A percentile compares a stretch with the other conserved stretches of the same genome.
phyloP scores from a whole-genome alignment of 2,113 vertebrate species.

The Rhinoptilus africanus region DNA sequence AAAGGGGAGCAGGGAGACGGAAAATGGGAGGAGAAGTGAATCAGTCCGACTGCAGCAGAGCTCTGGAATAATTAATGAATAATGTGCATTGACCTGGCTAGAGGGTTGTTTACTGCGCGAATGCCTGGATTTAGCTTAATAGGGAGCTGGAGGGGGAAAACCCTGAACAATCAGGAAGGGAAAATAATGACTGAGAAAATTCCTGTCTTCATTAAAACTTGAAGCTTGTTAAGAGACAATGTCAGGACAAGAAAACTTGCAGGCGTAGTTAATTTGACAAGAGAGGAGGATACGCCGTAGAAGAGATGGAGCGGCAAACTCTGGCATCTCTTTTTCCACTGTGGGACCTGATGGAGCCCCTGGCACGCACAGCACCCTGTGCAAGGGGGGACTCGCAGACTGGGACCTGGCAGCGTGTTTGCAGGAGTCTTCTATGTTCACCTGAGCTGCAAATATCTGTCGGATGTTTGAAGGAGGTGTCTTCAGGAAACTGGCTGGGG shows the following conservation, averaged over 20 bases:
- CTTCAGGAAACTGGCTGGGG: background rate
- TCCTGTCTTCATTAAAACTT: background rate
- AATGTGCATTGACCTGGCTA: constrained; percentile 13
- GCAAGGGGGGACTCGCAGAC: accelerated
- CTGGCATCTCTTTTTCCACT: accelerated
- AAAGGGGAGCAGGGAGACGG: background rate
- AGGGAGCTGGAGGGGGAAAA: background rate
- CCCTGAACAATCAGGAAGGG: background rate
- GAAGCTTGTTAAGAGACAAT: background rate
- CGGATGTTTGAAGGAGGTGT: background rate
- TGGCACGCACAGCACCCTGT: background rate
- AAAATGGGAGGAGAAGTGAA: background rate
- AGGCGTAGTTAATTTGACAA: background rate
- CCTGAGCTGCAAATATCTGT: background rate
- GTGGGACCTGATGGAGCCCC: background rate
- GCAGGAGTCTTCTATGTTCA: background rate
- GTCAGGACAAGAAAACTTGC: background rate
- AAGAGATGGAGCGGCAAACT: background rate
- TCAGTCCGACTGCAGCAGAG: background rate
- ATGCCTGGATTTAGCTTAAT: background rate
- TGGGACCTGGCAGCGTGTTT: background rate
- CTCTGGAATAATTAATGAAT: background rate
- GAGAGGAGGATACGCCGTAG: background rate
- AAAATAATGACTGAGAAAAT: background rate
- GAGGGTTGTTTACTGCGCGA: background rate